A percentile compares a stretch with the other conserved stretches of the same genome.
These are phyloP conservation scores for Alca torda DNA, from an alignment of 2,797 vertebrate species.

Conservation along the genomic window DNA sequence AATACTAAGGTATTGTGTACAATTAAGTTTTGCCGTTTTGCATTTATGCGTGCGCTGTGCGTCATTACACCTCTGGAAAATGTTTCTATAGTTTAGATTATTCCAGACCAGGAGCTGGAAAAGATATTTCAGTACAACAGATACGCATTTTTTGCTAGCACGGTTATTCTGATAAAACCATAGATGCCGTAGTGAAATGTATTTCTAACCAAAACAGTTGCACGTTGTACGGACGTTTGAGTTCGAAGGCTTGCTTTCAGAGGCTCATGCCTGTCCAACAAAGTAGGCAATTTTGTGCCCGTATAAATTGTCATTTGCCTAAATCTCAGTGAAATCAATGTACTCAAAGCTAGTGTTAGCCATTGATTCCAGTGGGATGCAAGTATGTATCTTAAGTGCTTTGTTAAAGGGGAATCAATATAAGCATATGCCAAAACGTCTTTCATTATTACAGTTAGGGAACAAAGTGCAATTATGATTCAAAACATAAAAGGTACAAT, in stretches of 20 bases:
- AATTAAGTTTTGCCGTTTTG: not conserved
- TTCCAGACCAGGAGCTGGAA: not conserved
- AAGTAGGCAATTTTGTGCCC: not conserved
- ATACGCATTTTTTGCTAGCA: not conserved
- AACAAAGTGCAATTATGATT: constrained; percentile 54
- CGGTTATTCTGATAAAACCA: not conserved
- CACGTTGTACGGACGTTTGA: not conserved
- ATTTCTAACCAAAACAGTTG: not conserved
- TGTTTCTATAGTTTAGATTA: not conserved
- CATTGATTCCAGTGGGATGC: constrained; percentile 18
- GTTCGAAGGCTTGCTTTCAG: not conserved
- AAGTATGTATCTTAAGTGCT: constrained; percentile 14
- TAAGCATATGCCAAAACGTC: constrained; percentile 41
- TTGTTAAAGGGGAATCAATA: constrained; percentile 38
- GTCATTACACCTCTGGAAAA: not conserved
- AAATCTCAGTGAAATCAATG: not conserved
- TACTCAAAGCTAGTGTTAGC: not conserved
- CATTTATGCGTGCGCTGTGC: not conserved
- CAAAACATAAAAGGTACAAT: constrained; percentile 55
- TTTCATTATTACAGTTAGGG: constrained; percentile 44
- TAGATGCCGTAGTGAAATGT: not conserved
- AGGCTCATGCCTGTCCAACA: not conserved
- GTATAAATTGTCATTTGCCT: constrained; percentile 7
- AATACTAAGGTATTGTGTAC: not conserved
- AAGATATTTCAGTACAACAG: not conserved